A percentile compares a stretch with the other conserved stretches of the same genome.
Evolutionary conservation across 2,888 invertebrate genomes (phyloP).

Genomic region (Drosophila pegasa): DNA sequence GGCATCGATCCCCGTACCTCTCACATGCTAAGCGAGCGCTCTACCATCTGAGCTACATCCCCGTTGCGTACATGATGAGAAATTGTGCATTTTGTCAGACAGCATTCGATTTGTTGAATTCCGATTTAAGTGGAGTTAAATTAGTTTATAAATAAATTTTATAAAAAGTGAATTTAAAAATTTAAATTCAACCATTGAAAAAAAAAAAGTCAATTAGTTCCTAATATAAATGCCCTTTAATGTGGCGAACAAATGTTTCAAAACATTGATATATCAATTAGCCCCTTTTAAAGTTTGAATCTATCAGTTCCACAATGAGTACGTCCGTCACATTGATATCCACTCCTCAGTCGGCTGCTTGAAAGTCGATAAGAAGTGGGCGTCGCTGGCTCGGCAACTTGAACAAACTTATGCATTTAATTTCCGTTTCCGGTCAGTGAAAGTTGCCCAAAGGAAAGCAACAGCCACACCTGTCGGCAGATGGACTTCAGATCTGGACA

Average conservation of each 20-base stretch:
- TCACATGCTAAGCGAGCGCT: slow-evolving; percentile 85
- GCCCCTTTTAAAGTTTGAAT: not conserved
- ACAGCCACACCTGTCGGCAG: slow-evolving; percentile 57
- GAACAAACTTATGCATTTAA: slow-evolving; percentile 77
- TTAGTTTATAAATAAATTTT: too few species aligned
- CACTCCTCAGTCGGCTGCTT: slow-evolving; percentile 17
- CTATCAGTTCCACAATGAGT: not conserved
- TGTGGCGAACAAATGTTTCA: not conserved
- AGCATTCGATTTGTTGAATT: not conserved
- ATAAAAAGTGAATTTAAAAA: too few species aligned
- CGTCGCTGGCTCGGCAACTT: slow-evolving; percentile 36
- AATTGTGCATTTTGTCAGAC: slow-evolving; percentile 26
- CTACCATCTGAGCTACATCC: slow-evolving; percentile 86
- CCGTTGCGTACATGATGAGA: slow-evolving; percentile 58
- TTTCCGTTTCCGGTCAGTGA: slow-evolving; percentile 80
- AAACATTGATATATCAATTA: not conserved
- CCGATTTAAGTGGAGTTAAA: too few species aligned
- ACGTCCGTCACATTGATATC: slow-evolving; percentile 11
- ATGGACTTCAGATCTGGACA: slow-evolving; percentile 21
- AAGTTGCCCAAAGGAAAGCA: slow-evolving; percentile 71
- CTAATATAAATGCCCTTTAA: not conserved
- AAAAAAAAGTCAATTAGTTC: too few species aligned
- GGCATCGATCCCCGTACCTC: slow-evolving; percentile 85
- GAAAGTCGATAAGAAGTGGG: slow-evolving; percentile 54
- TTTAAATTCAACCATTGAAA: too few species aligned